Evolutionary conservation across 2,113 vertebrate genomes (phyloP), one percentile per base, ranked within the genome.

Genomic region (Antechinus stuartii): DNA sequence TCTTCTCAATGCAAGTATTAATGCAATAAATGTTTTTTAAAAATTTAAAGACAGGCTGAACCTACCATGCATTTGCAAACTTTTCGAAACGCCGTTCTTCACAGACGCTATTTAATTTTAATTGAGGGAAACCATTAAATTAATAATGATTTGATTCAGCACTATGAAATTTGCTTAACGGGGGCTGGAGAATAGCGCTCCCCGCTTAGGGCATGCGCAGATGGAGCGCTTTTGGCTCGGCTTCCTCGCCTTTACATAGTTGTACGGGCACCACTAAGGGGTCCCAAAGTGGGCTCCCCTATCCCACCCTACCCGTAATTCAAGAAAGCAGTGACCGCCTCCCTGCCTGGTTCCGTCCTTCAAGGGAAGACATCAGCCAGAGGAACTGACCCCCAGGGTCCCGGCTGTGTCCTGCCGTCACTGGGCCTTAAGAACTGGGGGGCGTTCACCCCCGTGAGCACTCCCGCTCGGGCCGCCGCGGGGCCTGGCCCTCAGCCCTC

Each of bases 121-220:
- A 68, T 16, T 35, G 14, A 68, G 35, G 30, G 27, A 35, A 35
- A 16, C 30, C 10, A 61, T 2, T 35, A 68, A 35, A 26, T 30
- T 57, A 11, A 57, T 35, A 35, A 12, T 30, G 56, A 2, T 57
- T 30, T 4, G 11, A 2, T 12, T 30, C 11, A 35, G 3, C 3
- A 0, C 30, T 1, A 11, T 0, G 61, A n/a, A n/a, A n/a, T 16
- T 3, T 5, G 61, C 14, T n/a, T 61, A 61, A 76, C 14, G 4
- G 26, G 26, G 68, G 6, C 35, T 76, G n/a, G 68, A 19, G n/a
- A 42, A 84, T 23, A 35, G 68, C 68, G 35, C n/a, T 0, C n/a
- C n/a, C 2, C 0, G 19, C 68, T 42, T 2, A 19, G 68, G 2
- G n/a, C 68, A 84, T 84, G 68, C 68, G 68, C 19, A 84, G 68